Percentiles rank a stretch among this genome's conserved stretches.
Conservation (phyloP, 2,797 vertebrate species). For the Hemibagrus guttatus region DNA sequence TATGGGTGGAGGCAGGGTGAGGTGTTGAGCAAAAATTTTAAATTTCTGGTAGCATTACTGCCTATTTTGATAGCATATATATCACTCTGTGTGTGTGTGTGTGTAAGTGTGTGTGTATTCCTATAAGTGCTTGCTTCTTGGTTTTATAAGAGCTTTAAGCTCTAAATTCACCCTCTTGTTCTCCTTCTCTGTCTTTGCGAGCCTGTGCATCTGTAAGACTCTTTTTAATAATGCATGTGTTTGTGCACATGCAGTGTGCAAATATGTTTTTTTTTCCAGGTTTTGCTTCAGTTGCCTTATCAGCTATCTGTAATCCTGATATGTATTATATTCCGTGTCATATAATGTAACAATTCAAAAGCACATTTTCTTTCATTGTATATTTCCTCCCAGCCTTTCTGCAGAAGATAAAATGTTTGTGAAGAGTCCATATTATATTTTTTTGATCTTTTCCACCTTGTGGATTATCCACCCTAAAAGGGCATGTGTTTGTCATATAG, state of each 20-base stretch:
- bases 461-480: background rate
- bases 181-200: background rate
- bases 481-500: background rate
- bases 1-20: background rate
- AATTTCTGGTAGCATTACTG: conserved; percentile 4
- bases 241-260: background rate
- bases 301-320: background rate
- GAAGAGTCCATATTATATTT: too few species aligned
- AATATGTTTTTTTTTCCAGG: background rate
- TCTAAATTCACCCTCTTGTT: background rate
- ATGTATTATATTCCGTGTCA: background rate
- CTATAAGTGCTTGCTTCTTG: background rate
- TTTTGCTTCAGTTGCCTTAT: background rate
- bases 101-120: conserved; percentile 23
- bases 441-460: background rate
- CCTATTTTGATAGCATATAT: conserved; percentile 9
- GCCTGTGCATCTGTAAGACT: background rate
- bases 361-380: background rate
- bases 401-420: background rate
- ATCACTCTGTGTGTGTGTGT: conserved; percentile 19
- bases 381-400: background rate
- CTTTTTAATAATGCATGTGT: conserved; percentile 1
- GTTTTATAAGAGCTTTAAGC: background rate
- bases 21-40: background rate
- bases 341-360: background rate